Percentiles rank a stretch among this genome's conserved stretches.
Conservation (phyloP, 2,888 invertebrate genomes). For the Athalia circularis region DNA sequence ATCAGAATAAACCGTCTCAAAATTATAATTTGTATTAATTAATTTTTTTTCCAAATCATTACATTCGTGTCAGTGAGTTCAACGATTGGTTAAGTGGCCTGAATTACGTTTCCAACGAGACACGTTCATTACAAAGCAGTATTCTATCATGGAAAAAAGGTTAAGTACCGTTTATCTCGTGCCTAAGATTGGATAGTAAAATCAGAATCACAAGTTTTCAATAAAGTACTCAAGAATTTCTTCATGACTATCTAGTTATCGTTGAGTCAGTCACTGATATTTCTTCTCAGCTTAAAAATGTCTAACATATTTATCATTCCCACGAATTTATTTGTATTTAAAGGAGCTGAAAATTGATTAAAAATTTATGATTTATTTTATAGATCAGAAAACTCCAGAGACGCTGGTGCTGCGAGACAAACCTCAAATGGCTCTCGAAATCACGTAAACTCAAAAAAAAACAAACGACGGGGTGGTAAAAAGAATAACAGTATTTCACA, state of each 20-base stretch:
- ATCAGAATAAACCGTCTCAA: too few relatives aligned
- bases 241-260: neutral
- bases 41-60: too few relatives aligned
- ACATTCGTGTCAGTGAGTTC: too few relatives aligned
- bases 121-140: too few relatives aligned
- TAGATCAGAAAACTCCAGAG: conserved; percentile 1
- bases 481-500: neutral
- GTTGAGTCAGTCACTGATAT: too few relatives aligned
- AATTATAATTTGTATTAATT: too few relatives aligned
- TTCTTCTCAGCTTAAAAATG: neutral
- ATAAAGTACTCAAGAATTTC: neutral
- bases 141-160: conserved; percentile 36
- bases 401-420: neutral
- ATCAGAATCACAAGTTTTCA: neutral
- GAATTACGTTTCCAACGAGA: too few relatives aligned
- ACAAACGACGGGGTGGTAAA: conserved; percentile 16
- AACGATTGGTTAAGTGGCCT: too few relatives aligned
- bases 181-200: neutral
- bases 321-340: neutral
- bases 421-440: neutral
- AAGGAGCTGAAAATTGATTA: neutral
- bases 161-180: conserved; percentile 21
- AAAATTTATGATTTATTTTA: neutral
- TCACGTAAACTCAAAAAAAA: neutral
- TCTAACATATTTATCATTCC: neutral